Evolutionary conservation across 2,113 vertebrate genomes (phyloP).

Genomic region (Orthonyx spaldingii): DNA sequence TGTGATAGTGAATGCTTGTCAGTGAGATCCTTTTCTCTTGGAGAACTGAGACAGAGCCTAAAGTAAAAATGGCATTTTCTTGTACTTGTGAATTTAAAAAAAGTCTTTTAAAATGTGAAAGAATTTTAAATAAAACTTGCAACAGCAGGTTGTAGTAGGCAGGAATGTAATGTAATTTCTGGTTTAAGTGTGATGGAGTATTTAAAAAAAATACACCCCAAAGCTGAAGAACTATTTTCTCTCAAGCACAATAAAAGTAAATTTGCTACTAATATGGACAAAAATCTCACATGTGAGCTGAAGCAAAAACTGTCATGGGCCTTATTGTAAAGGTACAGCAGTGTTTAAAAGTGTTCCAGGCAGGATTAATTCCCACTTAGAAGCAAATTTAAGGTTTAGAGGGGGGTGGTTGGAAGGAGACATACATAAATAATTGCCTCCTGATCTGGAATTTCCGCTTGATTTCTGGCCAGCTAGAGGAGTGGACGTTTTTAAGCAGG

Average conservation of each 20-base stretch:
- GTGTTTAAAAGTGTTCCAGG: not conserved
- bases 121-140: not conserved
- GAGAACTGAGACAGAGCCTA: not conserved
- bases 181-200: not conserved
- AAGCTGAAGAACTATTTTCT: not conserved
- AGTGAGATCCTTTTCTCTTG: not conserved
- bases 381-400: not conserved
- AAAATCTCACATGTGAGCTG: not conserved
- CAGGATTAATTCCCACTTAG: not conserved
- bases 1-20: not conserved
- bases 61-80: not conserved
- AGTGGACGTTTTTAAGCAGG: not conserved
- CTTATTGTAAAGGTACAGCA: not conserved
- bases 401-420: not conserved
- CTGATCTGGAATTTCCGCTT: constrained; percentile 51
- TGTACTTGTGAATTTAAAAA: not conserved
- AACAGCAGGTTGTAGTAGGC: not conserved
- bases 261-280: not conserved
- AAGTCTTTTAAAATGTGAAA: not conserved
- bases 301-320: not conserved
- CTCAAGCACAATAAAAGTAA: not conserved
- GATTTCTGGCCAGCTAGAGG: constrained; percentile 12
- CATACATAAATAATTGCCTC: constrained; percentile 24
- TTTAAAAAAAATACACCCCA: not conserved
- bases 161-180: not conserved